Percentiles rank a stretch among this genome's conserved stretches.
These are phyloP conservation scores for Caenorhabditis sp. DNA, from an alignment of 2,888 invertebrate species.

Conservation along the genomic window DNA sequence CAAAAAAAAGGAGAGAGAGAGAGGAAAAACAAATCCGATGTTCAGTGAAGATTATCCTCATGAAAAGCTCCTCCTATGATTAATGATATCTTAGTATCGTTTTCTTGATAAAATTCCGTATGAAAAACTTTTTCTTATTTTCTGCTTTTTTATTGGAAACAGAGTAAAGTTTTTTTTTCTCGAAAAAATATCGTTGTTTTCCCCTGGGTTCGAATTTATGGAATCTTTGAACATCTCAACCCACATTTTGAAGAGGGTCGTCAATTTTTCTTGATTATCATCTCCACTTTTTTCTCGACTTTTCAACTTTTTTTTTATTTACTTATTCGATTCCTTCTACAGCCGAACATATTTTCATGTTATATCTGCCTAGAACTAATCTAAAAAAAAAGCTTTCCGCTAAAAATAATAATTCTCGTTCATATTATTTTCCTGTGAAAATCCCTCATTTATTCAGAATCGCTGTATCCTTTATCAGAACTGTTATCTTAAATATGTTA, in stretches of 20 bases:
- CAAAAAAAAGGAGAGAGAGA: neutral
- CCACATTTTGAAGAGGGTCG: constrained; percentile 1
- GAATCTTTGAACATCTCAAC: constrained; percentile 1
- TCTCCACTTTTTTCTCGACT: neutral
- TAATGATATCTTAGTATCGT: neutral
- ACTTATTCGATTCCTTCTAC: neutral
- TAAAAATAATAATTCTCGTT: no score
- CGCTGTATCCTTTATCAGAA: no score
- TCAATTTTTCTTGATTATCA: constrained; percentile 1
- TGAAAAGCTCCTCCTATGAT: neutral
- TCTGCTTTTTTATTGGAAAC: neutral
- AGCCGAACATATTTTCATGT: neutral
- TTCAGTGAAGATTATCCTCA: neutral
- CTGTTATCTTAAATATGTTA: no score
- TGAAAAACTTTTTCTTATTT: neutral
- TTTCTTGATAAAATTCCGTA: neutral
- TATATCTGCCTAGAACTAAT: neutral
- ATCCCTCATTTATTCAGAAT: no score
- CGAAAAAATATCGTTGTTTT: neutral
- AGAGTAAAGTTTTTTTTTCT: neutral
- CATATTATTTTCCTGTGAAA: no score
- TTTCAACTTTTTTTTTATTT: neutral
- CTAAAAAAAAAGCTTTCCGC: neutral
- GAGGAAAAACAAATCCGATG: neutral
- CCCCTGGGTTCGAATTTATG: neutral